Evolutionary conservation across 2,797 vertebrate species (phyloP).

Genomic region (Enteromius mattozi): DNA sequence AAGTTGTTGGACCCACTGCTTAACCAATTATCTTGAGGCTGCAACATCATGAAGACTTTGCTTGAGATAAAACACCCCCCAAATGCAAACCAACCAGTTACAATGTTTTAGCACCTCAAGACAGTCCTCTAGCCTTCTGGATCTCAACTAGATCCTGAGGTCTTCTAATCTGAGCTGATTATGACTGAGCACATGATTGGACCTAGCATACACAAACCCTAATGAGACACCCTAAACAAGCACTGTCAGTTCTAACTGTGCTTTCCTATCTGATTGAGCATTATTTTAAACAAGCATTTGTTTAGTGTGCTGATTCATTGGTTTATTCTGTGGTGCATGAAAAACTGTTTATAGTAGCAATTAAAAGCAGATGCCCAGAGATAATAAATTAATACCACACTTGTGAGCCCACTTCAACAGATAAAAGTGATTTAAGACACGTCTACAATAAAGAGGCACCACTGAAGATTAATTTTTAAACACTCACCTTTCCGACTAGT

Average conservation of each 20-base stretch:
- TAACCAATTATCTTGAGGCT: constrained; percentile 11
- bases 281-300: constrained; percentile 13
- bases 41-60: not conserved
- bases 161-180: constrained; percentile 58
- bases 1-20: not conserved
- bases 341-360: constrained; percentile 28
- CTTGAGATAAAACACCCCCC: constrained; percentile 53
- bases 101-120: constrained; percentile 7
- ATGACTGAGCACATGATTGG: constrained; percentile 59
- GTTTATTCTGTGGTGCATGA: not conserved
- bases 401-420: not conserved
- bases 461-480: not conserved
- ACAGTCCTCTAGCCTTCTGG: constrained; percentile 45
- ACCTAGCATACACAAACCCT: constrained; percentile 69
- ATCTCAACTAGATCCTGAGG: constrained; percentile 65
- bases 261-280: constrained; percentile 10
- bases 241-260: constrained; percentile 22
- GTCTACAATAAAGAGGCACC: not conserved
- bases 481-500: constrained; percentile 76
- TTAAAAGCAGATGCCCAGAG: not conserved
- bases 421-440: constrained; percentile 19
- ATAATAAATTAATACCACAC: constrained; percentile 16
- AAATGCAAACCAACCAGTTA: constrained; percentile 66
- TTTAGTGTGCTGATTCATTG: constrained; percentile 16
- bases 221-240: constrained; percentile 68